These are phyloP conservation scores for Rotaria sp. DNA, from an alignment of 2,888 invertebrate genomes.

Conservation along the genomic window DNA sequence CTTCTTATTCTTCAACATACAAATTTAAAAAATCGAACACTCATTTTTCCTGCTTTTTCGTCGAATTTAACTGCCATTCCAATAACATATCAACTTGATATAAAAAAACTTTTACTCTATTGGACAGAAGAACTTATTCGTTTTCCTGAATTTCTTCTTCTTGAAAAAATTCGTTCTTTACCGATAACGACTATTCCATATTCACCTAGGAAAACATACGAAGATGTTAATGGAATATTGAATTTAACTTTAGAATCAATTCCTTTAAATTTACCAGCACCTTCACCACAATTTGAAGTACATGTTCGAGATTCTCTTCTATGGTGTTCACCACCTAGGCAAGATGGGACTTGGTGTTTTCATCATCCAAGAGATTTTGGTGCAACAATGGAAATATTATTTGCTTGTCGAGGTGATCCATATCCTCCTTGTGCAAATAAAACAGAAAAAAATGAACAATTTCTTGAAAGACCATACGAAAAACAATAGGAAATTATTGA, in stretches of 20 bases:
- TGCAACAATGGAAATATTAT: slow-evolving; percentile 15
- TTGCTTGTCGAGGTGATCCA: slow-evolving; percentile 25
- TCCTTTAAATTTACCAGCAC: neutral
- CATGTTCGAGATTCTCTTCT: slow-evolving; percentile 19
- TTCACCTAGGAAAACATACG: neutral
- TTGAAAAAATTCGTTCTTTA: neutral
- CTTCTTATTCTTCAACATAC: neutral
- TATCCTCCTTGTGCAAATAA: slow-evolving; percentile 1
- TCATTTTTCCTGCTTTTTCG: neutral
- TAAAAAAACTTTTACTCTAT: neutral
- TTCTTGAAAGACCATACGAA: neutral
- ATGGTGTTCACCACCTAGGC: neutral
- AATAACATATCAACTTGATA: neutral
- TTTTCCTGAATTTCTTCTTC: neutral
- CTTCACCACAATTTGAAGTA: neutral
- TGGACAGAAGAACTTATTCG: neutral
- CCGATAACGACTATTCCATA: neutral
- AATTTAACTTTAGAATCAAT: neutral
- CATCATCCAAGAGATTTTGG: neutral
- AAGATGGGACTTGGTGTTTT: neutral
- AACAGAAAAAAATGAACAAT: neutral
- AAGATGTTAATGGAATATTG: neutral
- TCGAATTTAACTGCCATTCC: neutral
- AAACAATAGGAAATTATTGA: neutral
- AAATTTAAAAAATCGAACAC: neutral